Base-by-base conservation (phyloP, 2,113 vertebrate genomes). In the Plectropomus leopardus region DNA sequence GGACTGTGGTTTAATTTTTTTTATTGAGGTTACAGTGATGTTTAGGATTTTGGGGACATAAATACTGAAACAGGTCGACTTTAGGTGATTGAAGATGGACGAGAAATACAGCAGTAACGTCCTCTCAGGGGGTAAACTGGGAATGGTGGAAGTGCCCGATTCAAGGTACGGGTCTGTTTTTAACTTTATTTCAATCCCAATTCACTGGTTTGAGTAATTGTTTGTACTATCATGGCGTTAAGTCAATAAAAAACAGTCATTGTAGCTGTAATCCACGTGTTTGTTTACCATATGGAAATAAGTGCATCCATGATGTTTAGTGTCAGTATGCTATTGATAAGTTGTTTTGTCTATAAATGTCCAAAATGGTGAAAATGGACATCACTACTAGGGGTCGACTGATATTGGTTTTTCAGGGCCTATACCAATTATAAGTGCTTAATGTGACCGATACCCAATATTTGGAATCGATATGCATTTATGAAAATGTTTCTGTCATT, bases 91-190 rank as follows among this genome's bases (percentile, higher is more conserved):
- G 4, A 84, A 80, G 54, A 97, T 97, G 97, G 96, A 97, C 61
- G 95, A 97, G 5, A 96, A 96, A 79, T 97, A 97, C 95, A 95
- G 96, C 89, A 96, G 95, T 79, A 97, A 97, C 85, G 96, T 96
- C 0, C 94, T 97, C 34, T 95, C 96, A 19, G 94, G 87, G 78
- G 94, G 96, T 30, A 90, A 94, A 53, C 93, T 97, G 88, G 97
- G 97, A 13, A 96, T 96, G 72, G 96, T 97, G 24, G 97, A 97
- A 71, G 95, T 93, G 23, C 96, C 96, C 8, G 93, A 95, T 76
- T 94, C 96, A 84, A 96, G 96, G 96, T 97, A 90, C 79, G 84
- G 40, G 0, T 59, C 4, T 30, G 13, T 9, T 17, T 0, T 61
- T 19, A 4, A 36, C 0, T 16, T 21, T 13, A 13, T 0, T 0